Evolutionary conservation across 2,797 vertebrate genomes (phyloP).

Genomic region (Pseudochirops corinnae): DNA sequence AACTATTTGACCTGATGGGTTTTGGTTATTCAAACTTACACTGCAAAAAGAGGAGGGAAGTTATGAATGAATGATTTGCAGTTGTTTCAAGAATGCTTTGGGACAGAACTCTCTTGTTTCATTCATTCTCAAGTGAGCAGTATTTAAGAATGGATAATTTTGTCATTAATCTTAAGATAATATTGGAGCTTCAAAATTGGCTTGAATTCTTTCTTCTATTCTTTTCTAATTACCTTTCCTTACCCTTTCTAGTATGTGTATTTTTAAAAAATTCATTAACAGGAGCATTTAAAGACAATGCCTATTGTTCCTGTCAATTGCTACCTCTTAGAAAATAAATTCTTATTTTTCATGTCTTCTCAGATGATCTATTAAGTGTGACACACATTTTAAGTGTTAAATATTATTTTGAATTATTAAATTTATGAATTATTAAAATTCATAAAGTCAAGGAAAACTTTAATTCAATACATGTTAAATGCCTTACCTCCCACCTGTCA

Average conservation of each 20-base stretch:
- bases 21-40: background rate
- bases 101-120: background rate
- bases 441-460: slow-evolving; percentile 78
- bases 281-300: slow-evolving; percentile 34
- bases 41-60: background rate
- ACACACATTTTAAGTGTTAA: slow-evolving; percentile 75
- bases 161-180: background rate
- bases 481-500: slow-evolving; percentile 76
- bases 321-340: slow-evolving; percentile 65
- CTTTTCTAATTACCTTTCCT: background rate
- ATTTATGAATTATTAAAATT: slow-evolving; percentile 73
- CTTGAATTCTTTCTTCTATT: background rate
- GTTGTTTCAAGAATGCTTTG: background rate
- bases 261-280: slow-evolving; percentile 11
- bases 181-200: background rate
- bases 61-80: background rate
- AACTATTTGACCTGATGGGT: background rate
- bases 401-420: slow-evolving; percentile 80
- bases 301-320: slow-evolving; percentile 14
- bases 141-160: background rate
- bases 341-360: slow-evolving; percentile 61
- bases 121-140: background rate
- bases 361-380: slow-evolving; percentile 65
- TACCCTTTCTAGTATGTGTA: background rate
- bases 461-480: slow-evolving; percentile 74